These are phyloP conservation scores for Cherax destructor DNA, from an alignment of 1,140 invertebrate species.

Conservation along the genomic window DNA sequence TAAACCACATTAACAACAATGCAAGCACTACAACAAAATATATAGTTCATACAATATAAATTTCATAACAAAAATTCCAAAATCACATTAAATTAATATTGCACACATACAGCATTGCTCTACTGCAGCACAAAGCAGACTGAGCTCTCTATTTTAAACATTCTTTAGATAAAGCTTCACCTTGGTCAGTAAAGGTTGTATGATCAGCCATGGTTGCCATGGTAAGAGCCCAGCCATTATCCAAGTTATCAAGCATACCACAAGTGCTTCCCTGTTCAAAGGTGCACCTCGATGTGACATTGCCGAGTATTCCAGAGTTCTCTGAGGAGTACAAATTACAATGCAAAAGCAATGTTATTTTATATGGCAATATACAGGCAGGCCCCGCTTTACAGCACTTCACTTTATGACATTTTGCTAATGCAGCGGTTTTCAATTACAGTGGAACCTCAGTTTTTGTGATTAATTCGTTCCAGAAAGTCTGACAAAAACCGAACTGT, in stretches of 20 bases:
- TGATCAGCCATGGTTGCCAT: conserved; percentile 16
- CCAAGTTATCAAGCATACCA: conserved; percentile 20
- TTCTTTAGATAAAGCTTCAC: not conserved
- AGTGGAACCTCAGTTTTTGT: no score
- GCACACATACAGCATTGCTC: not conserved
- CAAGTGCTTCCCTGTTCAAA: conserved; percentile 43
- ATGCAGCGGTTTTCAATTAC: no score
- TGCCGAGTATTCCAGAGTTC: conserved; percentile 26
- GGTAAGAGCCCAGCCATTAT: conserved; percentile 1
- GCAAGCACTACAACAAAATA: not conserved
- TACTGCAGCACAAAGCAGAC: not conserved
- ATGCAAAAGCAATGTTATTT: not conserved
- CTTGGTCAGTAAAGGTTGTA: conserved; percentile 45
- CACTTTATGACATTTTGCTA: no score
- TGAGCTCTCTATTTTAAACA: not conserved
- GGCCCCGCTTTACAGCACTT: no score
- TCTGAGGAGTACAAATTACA: conserved; percentile 6
- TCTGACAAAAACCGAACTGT: no score
- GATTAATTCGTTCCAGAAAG: no score
- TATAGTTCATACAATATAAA: not conserved
- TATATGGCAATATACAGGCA: not conserved
- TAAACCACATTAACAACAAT: no score
- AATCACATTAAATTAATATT: not conserved
- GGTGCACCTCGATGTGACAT: conserved; percentile 21
- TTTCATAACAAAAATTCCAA: not conserved